Percentiles rank a stretch among this genome's conserved stretches.
Conservation (phyloP, 2,113 vertebrate species). For the Aegithalos caudatus region DNA sequence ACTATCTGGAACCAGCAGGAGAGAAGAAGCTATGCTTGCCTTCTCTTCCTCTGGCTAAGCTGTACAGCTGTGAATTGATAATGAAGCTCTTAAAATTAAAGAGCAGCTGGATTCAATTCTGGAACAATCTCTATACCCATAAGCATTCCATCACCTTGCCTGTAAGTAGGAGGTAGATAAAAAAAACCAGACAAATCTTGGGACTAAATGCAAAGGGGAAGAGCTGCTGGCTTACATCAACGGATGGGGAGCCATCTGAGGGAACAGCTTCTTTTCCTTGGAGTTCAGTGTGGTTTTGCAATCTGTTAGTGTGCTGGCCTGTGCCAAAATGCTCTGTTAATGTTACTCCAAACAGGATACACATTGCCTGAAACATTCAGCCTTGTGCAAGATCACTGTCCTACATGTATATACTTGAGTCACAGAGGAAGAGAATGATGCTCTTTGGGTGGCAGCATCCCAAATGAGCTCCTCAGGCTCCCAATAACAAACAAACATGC, state of each 20-base stretch:
- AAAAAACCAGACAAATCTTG: neutral
- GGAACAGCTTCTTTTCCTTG: constrained; percentile 15
- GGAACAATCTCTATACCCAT: neutral
- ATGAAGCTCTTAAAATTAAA: neutral
- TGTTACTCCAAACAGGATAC: constrained; percentile 14
- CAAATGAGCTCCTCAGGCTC: neutral
- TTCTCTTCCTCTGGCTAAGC: neutral
- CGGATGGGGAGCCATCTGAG: neutral
- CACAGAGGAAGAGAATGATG: neutral
- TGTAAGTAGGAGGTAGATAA: neutral
- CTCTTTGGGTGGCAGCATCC: neutral
- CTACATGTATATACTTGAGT: neutral
- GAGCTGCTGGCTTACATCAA: neutral
- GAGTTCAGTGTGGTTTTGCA: neutral
- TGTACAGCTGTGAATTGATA: neutral
- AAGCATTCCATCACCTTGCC: neutral
- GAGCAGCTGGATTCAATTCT: neutral
- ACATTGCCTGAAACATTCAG: neutral
- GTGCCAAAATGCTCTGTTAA: constrained; percentile 22
- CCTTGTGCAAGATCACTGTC: neutral
- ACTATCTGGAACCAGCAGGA: neutral
- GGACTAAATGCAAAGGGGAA: neutral
- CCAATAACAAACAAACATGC: neutral
- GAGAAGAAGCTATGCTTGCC: neutral
- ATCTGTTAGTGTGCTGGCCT: neutral